Conservation (phyloP, 2,888 invertebrate genomes). For the Buathra laborator region DNA sequence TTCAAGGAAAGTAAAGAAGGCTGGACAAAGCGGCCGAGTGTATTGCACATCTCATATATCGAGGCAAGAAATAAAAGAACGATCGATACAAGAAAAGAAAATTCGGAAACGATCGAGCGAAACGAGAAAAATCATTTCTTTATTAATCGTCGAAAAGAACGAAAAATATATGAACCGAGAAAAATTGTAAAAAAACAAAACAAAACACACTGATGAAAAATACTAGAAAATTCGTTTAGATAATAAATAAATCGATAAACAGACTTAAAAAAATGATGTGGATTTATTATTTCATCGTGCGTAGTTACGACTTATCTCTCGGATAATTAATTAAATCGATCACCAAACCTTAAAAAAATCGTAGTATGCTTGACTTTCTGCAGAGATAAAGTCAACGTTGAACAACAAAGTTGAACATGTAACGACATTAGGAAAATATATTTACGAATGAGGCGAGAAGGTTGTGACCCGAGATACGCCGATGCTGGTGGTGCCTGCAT, state of each 20-base stretch:
- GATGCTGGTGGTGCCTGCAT: constrained; percentile 65
- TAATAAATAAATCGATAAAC: not conserved
- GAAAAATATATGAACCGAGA: too few species aligned
- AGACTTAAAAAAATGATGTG: not conserved
- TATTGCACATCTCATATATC: not conserved
- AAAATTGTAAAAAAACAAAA: too few species aligned
- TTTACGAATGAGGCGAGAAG: constrained; percentile 7
- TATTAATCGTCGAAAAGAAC: too few species aligned
- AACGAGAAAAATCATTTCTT: constrained; percentile 8
- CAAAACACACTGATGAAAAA: too few species aligned
- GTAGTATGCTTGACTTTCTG: constrained; percentile 24
- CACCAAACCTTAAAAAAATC: constrained; percentile 22
- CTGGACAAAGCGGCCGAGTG: not conserved
- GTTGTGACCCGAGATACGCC: constrained; percentile 61
- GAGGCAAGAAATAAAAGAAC: constrained; percentile 19
- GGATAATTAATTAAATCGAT: not conserved
- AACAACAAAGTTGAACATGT: constrained; percentile 21
- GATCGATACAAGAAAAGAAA: not conserved
- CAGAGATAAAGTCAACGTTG: constrained; percentile 18
- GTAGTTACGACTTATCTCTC: not conserved
- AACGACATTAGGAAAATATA: constrained; percentile 19
- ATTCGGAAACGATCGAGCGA: constrained; percentile 5
- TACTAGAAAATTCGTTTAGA: too few species aligned
- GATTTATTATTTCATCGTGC: not conserved
- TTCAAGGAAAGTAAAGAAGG: not conserved